These are phyloP conservation scores for Halictus rubicundus DNA, from an alignment of 1,140 invertebrate species.

Conservation along the genomic window DNA sequence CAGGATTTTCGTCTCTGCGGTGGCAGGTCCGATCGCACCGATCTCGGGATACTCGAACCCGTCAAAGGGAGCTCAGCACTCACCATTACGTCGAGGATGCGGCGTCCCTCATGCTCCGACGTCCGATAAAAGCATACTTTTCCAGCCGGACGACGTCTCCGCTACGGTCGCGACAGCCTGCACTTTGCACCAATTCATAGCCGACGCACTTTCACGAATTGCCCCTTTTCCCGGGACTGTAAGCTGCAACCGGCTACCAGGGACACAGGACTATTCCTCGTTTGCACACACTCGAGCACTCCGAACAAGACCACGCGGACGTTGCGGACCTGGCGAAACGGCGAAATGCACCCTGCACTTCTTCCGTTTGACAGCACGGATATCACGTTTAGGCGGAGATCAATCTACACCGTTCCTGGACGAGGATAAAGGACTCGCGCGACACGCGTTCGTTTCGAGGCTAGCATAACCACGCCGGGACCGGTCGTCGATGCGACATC, in stretches of 20 bases:
- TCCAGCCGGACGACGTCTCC: constrained; percentile 38
- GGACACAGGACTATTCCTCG: no score
- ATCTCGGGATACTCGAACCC: neutral
- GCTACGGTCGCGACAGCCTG: constrained; percentile 27
- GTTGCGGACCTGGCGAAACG: no score
- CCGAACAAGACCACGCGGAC: no score
- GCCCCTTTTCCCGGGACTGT: constrained; percentile 12
- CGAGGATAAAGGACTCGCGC: neutral
- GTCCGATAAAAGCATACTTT: constrained; percentile 56
- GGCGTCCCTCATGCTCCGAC: constrained; percentile 70
- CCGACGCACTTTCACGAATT: constrained; percentile 46
- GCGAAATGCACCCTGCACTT: no score
- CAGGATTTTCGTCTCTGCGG: neutral
- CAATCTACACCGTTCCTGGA: no score
- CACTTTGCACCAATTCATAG: constrained; percentile 60
- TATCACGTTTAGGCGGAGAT: no score
- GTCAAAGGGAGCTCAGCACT: constrained; percentile 23
- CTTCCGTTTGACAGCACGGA: neutral
- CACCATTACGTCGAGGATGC: constrained; percentile 71
- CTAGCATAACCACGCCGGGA: neutral
- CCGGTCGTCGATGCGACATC: neutral
- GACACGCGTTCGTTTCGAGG: neutral
- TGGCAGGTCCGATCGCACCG: neutral
- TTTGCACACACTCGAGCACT: no score
- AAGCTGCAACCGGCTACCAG: neutral